Base-by-base conservation (phyloP, 1,140 invertebrate species). In the Ridgeia piscesae region DNA sequence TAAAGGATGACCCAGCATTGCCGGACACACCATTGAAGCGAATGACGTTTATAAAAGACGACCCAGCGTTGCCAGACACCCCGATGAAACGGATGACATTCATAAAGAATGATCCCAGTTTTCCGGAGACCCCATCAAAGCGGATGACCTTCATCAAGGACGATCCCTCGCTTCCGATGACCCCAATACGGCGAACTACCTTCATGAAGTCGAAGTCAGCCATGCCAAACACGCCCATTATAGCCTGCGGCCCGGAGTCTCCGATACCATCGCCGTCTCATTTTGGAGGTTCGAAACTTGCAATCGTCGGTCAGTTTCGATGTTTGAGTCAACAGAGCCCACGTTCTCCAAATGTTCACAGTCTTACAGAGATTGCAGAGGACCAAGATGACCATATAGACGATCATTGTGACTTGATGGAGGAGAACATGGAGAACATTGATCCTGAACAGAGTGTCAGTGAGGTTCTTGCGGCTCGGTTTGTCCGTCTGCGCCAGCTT, bases 101-200 rank as follows among this genome's bases (percentile, higher is more conserved):
- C 48, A 31, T 88, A 8, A 92, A 92, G 35, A 42, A 92, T 1
- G 91, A 77, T 34, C 50, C 33, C 8, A 34, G 35, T 77, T 92
- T 92, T 21, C 91, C 91, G 9, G 88, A 92, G 31, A 92, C 91
- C 1, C 91, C 91, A 4, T 34, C 58, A 1, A 33, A 42, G 33
- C 34, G 91, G 88, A 89, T 42, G 42, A 92, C 91, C 6, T 92
- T 92, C 34, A 33, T 88, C 17, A 92, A 92, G 58, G 88, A 92
- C 88, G 91, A 92, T 89, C 58, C 91, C 34, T 33, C 33, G 4
- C 34, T 92, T 14, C 91, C 91, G 34, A 58, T 88, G 33, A 92
- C 91, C 14, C 91, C 91, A 17, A 34, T 92, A 34, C 50, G 91
- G 2, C 14, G 91, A 88, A 50, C 34, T 6, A 92, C 91, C 33